Base-by-base conservation (phyloP, 2,888 invertebrate genomes). In the Danaus chrysippus region DNA sequence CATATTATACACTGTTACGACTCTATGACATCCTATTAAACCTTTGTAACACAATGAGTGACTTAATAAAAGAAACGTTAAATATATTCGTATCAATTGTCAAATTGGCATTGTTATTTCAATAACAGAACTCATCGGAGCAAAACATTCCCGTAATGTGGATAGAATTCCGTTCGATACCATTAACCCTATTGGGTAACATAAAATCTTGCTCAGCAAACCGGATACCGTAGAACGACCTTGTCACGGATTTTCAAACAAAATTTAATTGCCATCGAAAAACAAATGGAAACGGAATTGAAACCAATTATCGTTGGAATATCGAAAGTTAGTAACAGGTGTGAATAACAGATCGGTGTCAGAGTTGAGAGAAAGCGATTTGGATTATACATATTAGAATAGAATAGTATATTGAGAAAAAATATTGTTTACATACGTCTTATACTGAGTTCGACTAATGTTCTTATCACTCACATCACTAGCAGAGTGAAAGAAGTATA, bases 271-370 rank as follows among this genome's bases (percentile, higher is more conserved):
- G 86, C 78, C 77, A 81, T 71, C 76, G 83, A 86, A 87, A 87
- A 86, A 49, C 10, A 49, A 49, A 15, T 49, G 49, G 10, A 86
- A 84, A 79, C 79, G 80, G 72, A 82, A 84, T 85, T 78, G 85
- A 84, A 86, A 86, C 84, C 87, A 87, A 87, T 87, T 87, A 86
- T 84, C 85, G 87, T 84, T 80, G 78, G 81, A 78, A 82, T 85
- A 86, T 84, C 84, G 84, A 85, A 86, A 86, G 86, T 87, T 84
- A 75, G 87, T 77, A 81, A 81, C 87, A 87, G 87, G 87, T 87
- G 87, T 78, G 79, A 77, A 76, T 80, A 83, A 84, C 82, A 81
- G 70, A 58, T 59, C 63, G 60, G 44, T 58, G 34, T 62, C 70
- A 75, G 71, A 1, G 12, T 68, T 5, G 67, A 61, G 77, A 67